Percentiles rank a stretch among this genome's conserved stretches.
These are phyloP conservation scores for Haliclona indistincta DNA, from an alignment of 37 sponge, comb jelly and placozoan genomes.

Conservation along the genomic window DNA sequence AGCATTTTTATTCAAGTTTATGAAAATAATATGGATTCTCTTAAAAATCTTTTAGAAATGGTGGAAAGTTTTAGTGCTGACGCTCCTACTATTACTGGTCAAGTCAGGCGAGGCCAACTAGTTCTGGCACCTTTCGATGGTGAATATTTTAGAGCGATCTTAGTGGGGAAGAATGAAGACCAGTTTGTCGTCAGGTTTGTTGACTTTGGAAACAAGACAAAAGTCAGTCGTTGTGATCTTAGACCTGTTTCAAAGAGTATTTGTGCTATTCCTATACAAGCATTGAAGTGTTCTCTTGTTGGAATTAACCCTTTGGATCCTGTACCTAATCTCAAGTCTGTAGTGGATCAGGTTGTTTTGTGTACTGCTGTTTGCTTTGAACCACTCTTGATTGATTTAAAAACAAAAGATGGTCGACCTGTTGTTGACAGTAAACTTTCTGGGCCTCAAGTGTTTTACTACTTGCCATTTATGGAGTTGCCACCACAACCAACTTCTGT, in stretches of 20 bases:
- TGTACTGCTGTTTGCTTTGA: background rate
- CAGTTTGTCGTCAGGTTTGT: background rate
- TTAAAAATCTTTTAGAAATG: background rate
- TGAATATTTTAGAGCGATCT: background rate
- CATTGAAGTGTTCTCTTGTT: conserved; percentile 16
- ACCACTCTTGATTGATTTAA: background rate
- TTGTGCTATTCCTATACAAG: conserved; percentile 12
- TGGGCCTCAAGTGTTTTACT: background rate
- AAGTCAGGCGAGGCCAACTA: background rate
- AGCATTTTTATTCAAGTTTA: background rate
- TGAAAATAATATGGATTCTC: background rate
- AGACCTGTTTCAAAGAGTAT: conserved; percentile 18
- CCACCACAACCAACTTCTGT: background rate
- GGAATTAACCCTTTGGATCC: background rate
- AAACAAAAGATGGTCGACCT: too few species aligned
- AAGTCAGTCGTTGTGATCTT: background rate
- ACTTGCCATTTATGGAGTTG: background rate
- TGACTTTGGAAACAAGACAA: conserved; percentile 5
- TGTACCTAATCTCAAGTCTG: background rate
- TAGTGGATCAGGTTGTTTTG: background rate
- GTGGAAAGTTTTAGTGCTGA: background rate
- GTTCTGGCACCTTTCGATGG: background rate
- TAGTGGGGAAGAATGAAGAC: background rate
- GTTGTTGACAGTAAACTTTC: background rate
- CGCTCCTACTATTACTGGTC: background rate